A percentile compares a stretch with the other conserved stretches of the same genome.
These are phyloP conservation scores for Sericinus montela DNA, from an alignment of 2,888 invertebrate species.

Conservation along the genomic window DNA sequence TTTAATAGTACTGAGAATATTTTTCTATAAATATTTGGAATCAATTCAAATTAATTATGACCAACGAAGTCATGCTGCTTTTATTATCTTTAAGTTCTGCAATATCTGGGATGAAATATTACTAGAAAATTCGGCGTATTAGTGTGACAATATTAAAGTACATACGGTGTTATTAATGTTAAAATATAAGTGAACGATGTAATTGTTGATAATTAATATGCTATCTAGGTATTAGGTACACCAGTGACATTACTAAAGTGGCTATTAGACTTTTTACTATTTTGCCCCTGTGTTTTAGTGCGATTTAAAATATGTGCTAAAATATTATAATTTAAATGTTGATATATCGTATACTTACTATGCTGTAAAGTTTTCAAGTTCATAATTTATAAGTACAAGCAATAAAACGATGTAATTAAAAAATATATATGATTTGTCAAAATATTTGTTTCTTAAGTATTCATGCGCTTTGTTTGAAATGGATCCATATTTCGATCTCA, in stretches of 20 bases:
- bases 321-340: too few species aligned
- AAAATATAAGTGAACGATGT: slow-evolving; percentile 52
- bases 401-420: too few species aligned
- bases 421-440: too few species aligned
- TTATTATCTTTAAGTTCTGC: slow-evolving; percentile 50
- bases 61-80: slow-evolving; percentile 48
- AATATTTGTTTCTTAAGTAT: too few species aligned
- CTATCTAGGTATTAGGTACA: slow-evolving; percentile 56
- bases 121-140: slow-evolving; percentile 52
- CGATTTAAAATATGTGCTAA: background rate
- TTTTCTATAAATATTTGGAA: slow-evolving; percentile 65
- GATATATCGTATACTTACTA: too few species aligned
- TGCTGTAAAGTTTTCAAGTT: too few species aligned
- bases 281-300: background rate
- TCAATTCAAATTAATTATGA: slow-evolving; percentile 24
- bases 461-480: too few species aligned
- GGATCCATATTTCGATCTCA: slow-evolving; percentile 51
- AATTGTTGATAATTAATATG: slow-evolving; percentile 44
- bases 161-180: slow-evolving; percentile 41
- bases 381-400: too few species aligned
- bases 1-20: slow-evolving; percentile 51
- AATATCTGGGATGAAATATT: slow-evolving; percentile 68
- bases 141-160: slow-evolving; percentile 69
- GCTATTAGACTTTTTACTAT: background rate
- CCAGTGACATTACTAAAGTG: slow-evolving; percentile 22